Conservation (phyloP, 2,113 vertebrate species). For the Heteronetta atricapilla region DNA sequence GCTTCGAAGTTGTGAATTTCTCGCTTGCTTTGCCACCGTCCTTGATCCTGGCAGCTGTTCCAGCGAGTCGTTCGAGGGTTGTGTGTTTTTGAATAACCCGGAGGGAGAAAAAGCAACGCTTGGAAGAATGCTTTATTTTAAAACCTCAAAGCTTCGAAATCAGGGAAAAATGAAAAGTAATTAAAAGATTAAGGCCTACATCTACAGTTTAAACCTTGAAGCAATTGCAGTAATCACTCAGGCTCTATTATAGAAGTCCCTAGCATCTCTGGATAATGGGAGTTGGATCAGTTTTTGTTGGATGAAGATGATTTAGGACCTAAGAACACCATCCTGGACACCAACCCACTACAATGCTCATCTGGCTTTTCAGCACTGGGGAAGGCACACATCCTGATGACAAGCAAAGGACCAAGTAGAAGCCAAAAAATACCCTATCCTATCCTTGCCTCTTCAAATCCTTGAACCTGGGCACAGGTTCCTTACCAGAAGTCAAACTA, state of each 20-base stretch:
- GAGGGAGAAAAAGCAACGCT: background rate
- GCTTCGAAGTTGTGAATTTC: background rate
- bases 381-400: background rate
- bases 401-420: background rate
- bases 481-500: background rate
- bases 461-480: rapidly evolving
- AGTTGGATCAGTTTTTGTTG: background rate
- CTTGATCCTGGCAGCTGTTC: background rate
- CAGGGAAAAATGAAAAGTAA: background rate
- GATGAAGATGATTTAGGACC: background rate
- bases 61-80: background rate
- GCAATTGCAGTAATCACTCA: background rate
- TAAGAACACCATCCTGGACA: too few relatives aligned
- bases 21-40: background rate
- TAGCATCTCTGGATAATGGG: background rate
- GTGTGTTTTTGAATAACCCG: background rate
- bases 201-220: background rate
- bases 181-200: background rate
- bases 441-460: background rate
- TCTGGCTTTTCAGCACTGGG: background rate
- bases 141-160: background rate
- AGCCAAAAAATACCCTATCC: background rate
- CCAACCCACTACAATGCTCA: background rate
- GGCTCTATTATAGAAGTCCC: background rate
- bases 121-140: background rate